phyloP scores from a whole-genome alignment of 2,113 vertebrate species.

The Tychaedon coryphoeus region DNA sequence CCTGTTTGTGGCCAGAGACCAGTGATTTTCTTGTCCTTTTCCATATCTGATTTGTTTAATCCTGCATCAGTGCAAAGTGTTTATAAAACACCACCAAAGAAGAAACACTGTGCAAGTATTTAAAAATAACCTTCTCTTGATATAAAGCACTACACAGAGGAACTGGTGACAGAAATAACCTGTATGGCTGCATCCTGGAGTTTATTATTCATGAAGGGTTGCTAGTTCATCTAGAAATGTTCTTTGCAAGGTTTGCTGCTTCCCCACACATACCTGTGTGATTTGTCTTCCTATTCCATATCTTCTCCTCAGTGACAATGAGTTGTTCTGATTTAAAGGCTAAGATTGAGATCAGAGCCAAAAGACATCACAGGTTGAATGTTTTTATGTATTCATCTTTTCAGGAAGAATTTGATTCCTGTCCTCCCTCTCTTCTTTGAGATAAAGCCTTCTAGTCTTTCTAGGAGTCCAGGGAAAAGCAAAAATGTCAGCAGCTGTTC shows the following conservation, averaged over 20 bases:
- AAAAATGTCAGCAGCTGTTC: conserved; percentile 39
- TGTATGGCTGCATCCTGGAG: not conserved
- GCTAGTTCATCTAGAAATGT: not conserved
- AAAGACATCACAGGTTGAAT: not conserved
- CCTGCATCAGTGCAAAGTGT: not conserved
- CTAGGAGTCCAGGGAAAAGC: not conserved
- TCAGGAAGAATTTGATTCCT: not conserved
- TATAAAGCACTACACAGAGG: not conserved
- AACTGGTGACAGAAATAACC: not conserved
- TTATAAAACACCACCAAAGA: not conserved
- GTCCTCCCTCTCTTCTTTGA: not conserved
- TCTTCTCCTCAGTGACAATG: not conserved
- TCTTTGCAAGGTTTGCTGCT: not conserved
- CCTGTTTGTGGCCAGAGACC: not conserved
- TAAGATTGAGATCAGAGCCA: not conserved
- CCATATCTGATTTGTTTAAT: not conserved
- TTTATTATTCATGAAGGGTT: not conserved
- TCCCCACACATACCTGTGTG: not conserved
- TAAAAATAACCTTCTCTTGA: not conserved
- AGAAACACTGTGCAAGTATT: not conserved
- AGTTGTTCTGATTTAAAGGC: not conserved
- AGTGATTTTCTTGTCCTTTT: not conserved
- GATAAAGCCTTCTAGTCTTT: not conserved
- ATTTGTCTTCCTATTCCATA: not conserved
- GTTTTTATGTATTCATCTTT: not conserved